A percentile compares a stretch with the other conserved stretches of the same genome.
Conservation (phyloP, 2,888 invertebrate species). For the Rhingia rostrata region DNA sequence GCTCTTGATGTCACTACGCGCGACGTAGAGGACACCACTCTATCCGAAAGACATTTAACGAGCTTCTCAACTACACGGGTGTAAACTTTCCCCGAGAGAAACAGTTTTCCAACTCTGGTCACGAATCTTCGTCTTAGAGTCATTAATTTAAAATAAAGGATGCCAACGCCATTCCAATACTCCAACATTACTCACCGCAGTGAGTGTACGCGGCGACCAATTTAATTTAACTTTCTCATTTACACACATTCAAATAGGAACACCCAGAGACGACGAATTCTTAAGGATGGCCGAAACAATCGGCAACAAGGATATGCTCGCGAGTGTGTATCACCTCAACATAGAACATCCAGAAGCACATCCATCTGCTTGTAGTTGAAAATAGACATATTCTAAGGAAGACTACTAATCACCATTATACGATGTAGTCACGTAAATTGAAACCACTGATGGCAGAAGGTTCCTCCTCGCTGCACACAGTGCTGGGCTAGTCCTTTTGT, state of each 20-base stretch:
- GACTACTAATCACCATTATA: slow-evolving; percentile 64
- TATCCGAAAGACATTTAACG: slow-evolving; percentile 14
- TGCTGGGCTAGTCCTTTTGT: slow-evolving; percentile 26
- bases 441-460: slow-evolving; percentile 56
- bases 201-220: slow-evolving; percentile 59
- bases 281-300: slow-evolving; percentile 4
- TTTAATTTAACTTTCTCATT: slow-evolving; percentile 68
- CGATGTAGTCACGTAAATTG: slow-evolving; percentile 69
- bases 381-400: slow-evolving; percentile 11
- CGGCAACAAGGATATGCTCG: slow-evolving; percentile 42
- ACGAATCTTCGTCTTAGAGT: slow-evolving; percentile 64
- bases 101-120: slow-evolving; percentile 64
- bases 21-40: background rate
- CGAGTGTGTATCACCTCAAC: background rate
- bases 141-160: slow-evolving; percentile 71
- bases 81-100: slow-evolving; percentile 33
- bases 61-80: slow-evolving; percentile 41
- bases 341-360: too few relatives aligned
- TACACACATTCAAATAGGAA: slow-evolving; percentile 44
- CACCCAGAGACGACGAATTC: background rate
- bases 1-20: slow-evolving; percentile 34
- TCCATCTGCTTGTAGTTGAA: too few relatives aligned
- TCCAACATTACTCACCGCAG: slow-evolving; percentile 48
- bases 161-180: slow-evolving; percentile 44
- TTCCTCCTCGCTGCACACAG: slow-evolving; percentile 1